Evolutionary conservation across 2,113 vertebrate species (phyloP), one percentile per base, ranked within the genome.

Genomic region (Etheostoma cragini): DNA sequence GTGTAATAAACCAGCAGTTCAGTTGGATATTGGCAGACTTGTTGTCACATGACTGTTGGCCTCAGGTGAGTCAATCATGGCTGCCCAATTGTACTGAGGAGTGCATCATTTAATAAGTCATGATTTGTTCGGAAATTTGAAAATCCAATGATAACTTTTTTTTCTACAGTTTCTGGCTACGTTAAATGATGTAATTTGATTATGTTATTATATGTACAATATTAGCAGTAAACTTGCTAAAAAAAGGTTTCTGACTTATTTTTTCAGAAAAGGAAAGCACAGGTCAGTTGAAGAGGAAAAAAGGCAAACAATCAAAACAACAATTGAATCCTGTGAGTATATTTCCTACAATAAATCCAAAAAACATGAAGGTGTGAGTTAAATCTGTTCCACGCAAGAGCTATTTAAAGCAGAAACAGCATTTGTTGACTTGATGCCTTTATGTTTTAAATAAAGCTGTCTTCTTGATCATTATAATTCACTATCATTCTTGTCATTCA

Each of bases 311-410:
- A 11, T 19, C 11, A 0, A 19, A 63, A n/a, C 54, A 26, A 19
- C 47, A 10, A 6, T 1, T 4, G 4, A 33, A 57, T n/a, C 3
- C n/a, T 67, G 82, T 80, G 72, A 87, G 82, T 77, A 53, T 22
- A 52, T 46, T 71, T 49, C 14, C 1, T 22, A 13, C 15, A 47
- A 4, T 64, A 26, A 49, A 63, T 62, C 2, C 6, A 68, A 6
- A 49, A 38, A 35, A 35, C 16, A 46, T 46, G 1, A 24, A 72
- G 22, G 8, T 38, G 19, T 19, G 7, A 56, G 10, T 26, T 61
- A 2, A 52, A 15, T 50, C 21, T 54, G 14, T 3, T 12, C 13
- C 49, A 56, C 47, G 19, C 1, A 0, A 33, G 17, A 30, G 24
- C 24, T 4, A 19, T 5, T 2, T 52, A 2, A 53, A 24, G 8